Base-by-base conservation (phyloP, 2,113 vertebrate genomes). In the Gasterosteus aculeatus region DNA sequence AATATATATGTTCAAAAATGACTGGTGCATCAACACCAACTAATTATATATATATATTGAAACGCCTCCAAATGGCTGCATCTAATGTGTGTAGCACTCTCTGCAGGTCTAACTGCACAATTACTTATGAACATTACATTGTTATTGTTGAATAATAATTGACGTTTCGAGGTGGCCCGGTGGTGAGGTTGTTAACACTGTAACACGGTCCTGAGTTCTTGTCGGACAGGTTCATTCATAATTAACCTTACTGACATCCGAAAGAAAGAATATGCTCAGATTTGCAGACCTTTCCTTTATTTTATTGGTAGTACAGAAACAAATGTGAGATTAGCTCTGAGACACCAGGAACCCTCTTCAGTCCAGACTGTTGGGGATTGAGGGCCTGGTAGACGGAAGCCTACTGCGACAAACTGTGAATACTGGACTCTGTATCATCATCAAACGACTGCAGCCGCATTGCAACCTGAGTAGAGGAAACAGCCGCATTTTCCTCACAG, bases 321-420 rank as follows among this genome's bases (percentile, higher is more conserved):
- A 10, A 60, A 26, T 3, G 26, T 57, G 29, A 16, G 14, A 35
- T 7, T 11, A 57, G 49, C 18, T 41, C 6, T 72, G 58, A 66
- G 47, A 49, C 42, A 61, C 49, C 62, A 16, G 15, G 7, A 29
- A 62, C 2, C 8, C 26, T 10, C 49, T 49, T 85, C 35, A 85
- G 14, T 88, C 77, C 53, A 83, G 49, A 64, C 54, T 16, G 69
- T 80, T 68, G 26, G 76, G 76, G 81, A 78, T 90, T 81, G 6
- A 77, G 76, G 35, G 80, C 85, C 51, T 88, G 38, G 31, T 83
- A 84, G 35, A 67, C 14, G 10, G 76, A 58, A 31, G 66, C 62
- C 15, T 84, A 84, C 61, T 82, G 70, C 16, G 39, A 4, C 7
- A 15, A n/a, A 38, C 85, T 75, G 5, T 62, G 70, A 51, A 33